Evolutionary conservation across 2,113 vertebrate species (phyloP), one percentile per base, ranked within the genome.

Genomic region (Osmerus eperlanus): DNA sequence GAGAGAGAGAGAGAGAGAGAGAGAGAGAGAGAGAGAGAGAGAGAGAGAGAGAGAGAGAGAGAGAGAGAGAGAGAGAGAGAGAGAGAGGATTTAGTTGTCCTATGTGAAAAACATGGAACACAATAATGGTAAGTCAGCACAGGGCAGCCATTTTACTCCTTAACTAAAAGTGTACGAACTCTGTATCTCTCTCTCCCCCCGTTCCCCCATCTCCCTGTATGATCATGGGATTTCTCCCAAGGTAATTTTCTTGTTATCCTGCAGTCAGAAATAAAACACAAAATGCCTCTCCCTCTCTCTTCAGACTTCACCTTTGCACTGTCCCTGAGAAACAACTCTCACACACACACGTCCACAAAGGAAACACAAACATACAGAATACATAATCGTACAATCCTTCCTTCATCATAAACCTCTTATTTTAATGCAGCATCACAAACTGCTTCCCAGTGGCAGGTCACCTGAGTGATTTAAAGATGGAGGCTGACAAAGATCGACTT

Each of bases 1-100:
- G 25, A 36, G 60, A 67, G 67, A 75, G 12, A 62, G 13, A 16
- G 58, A 21, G 58, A 59, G 23, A 3, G 13, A 67, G 67, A 62
- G 67, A 78, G 12, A 62, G 13, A 7, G 58, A 21, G 19, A 12
- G 23, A 12, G 16, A 62, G 71, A 67, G 67, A 75, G 12, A 29
- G 13, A 7, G 58, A 21, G 58, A 21, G 21, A 9, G 29, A 4
- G 29, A 2, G 29, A 4, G 29, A 32, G 29, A 4, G 29, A 32
- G 29, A 0, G 29, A 32, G 29, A 4, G 29, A 32, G 29, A 4
- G 29, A 2, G 29, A 4, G 16, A 66, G 71, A 62, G 66, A 78
- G 3, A 28, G 13, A 15, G 56, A 19, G 56, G 16, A 11, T 59
- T 1, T 25, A 61, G 21, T 61, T 25, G 3, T 23, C 59, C 13